Evolutionary conservation across 2,888 invertebrate genomes (phyloP), one percentile per base, ranked within the genome.

Genomic region (Drosophila merina): DNA sequence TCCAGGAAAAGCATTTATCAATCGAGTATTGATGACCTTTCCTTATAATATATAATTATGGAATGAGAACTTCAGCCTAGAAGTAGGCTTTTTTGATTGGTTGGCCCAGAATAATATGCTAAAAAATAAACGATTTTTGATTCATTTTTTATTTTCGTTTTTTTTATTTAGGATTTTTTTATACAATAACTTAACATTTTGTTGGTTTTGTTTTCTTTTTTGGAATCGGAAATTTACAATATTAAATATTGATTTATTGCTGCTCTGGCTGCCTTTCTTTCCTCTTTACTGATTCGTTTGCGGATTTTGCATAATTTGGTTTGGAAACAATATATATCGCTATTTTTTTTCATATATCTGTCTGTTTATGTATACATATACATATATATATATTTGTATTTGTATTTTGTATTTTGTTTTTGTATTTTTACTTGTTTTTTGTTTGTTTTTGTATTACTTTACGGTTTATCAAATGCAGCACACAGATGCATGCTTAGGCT

Each of bases 221-320:
- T 81, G 86, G 82, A 88, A 87, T 89, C 85, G 81, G 84, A 88
- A 88, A 89, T 88, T 74, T 89, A 89, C 88, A 89, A 89, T 88
- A 84, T 89, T 89, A 83, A 74, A 89, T 89, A 89, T 86, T 84
- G 88, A 85, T 63, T 63, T 63, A 63, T 63, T 63, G 63, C 63
- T 63, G 64, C 36, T 63, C 57, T 55, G 56, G 59, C 59, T 56
- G 57, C 59, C 49, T 28, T 85, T 77, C 66, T 49, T 30, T 20
- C 20, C 64, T 70, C 51, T 59, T 58, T 70, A 55, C 59, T 57
- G 66, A 60, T 51, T 56, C 67, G 50, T 60, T 58, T 70, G 52
- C 59, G 52, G 66, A 60, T 51, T 58, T 54, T 56, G 58, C 33
- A 57, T 42, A 42, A 69, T 72, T 77, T 73, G 57, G 54, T 48